Evolutionary conservation across 2,888 invertebrate species (phyloP), one percentile per base, ranked within the genome.

Genomic region (Drosophila nr. perissopoda): DNA sequence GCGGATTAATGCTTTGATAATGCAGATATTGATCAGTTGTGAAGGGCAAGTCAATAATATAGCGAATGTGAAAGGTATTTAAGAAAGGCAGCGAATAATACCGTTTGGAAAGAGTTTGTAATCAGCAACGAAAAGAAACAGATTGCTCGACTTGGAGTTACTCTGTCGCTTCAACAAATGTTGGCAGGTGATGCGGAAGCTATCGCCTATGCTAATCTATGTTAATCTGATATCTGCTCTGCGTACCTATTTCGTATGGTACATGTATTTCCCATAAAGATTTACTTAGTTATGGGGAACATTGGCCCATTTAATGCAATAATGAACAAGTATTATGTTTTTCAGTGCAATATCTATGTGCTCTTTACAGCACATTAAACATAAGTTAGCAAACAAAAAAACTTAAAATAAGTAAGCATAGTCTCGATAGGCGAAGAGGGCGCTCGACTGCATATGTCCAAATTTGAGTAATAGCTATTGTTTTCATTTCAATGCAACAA

Each of bases 61-160:
- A 18, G 25, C 38, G 48, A 29, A 68, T 57, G 57, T 68, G 68
- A 68, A 67, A 51, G 67, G 48, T 48, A n/a, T 38, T 29, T 29
- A 25, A 48, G 13, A 64, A 38, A 59, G 25, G 29, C 18, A 33
- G 16, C 49, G 27, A 38, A 60, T 60, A 38, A 60, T 60, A 29
- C 29, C 38, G 8, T 29, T 27, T 16, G 29, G 7, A 56, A n/a
- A 56, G 29, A 40, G 29, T 38, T 56, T 56, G 7, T 13, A 45
- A 16, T 16, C 27, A 10, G 49, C 11, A 31, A n/a, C 31, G 21
- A 33, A 33, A 8, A 1, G 13, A 21, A 45, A 45, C 25, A 13
- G 21, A 4, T 31, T 21, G 31, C 13, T 51, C 18, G 31, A 51
- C 6, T 51, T 18, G n/a, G 8, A 8, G 48, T 48, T 27, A 48